Evolutionary conservation across 2,113 vertebrate species (phyloP).

Genomic region (Seriola aureovittata): DNA sequence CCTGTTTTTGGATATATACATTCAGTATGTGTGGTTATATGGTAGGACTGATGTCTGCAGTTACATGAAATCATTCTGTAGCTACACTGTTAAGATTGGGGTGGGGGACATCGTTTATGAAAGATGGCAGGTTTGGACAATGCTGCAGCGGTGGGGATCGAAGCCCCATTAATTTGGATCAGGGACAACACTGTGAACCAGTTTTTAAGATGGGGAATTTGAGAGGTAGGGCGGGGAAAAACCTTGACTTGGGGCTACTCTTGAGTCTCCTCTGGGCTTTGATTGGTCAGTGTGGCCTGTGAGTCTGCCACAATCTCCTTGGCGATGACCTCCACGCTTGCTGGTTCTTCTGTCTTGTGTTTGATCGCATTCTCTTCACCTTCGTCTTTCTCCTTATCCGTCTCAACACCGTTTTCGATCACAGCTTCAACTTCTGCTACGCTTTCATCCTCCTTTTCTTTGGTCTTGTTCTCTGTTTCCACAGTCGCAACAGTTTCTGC

Average conservation of each 20-base stretch:
- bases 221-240: conserved; percentile 51
- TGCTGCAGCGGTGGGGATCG: conserved; percentile 43
- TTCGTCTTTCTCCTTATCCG: conserved; percentile 57
- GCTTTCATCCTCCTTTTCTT: conserved; percentile 38
- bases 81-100: conserved; percentile 41
- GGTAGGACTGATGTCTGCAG: conserved; percentile 32
- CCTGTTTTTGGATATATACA: conserved; percentile 61
- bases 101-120: background rate
- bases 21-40: conserved; percentile 71
- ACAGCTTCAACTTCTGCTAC: conserved; percentile 37
- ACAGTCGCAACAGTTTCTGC: conserved; percentile 30
- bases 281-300: conserved; percentile 32
- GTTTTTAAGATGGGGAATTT: conserved; percentile 23
- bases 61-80: conserved; percentile 18
- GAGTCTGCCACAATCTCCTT: conserved; percentile 50
- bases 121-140: conserved; percentile 34
- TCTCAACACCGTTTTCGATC: conserved; percentile 69
- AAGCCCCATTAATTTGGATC: conserved; percentile 35
- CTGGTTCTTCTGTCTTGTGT: conserved; percentile 45
- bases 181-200: conserved; percentile 40
- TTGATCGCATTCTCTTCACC: conserved; percentile 26
- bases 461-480: conserved; percentile 46
- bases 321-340: conserved; percentile 27
- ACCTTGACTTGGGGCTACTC: conserved; percentile 49
- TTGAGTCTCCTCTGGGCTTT: conserved; percentile 53